Evolutionary conservation across 2,113 vertebrate species (phyloP), one percentile per base, ranked within the genome.

Genomic region (Aphelocoma coerulescens): DNA sequence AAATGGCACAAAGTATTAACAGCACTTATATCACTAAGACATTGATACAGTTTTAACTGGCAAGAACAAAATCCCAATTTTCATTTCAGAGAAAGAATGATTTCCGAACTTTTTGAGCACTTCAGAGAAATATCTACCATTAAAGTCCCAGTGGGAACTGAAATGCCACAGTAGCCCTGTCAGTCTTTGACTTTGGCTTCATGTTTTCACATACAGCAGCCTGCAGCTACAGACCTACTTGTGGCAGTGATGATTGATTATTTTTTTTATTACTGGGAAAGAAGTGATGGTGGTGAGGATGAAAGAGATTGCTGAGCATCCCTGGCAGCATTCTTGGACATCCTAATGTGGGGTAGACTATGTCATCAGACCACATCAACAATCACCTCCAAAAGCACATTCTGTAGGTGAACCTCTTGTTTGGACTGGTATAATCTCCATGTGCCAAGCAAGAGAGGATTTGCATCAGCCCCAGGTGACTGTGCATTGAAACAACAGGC

Each of bases 281-380:
- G 35, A 65, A 82, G 9, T 16, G 17, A 26, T 10, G 6, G 8
- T 22, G 15, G 23, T 59, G 44, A 77, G 33, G 44, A 23, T 55
- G 17, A n/a, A 19, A 15, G 26, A 20, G 23, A 88, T 19, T 30
- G 14, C 49, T 85, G 13, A 0, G 0, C 19, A 59, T 54, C 21
- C 22, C 27, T 43, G 41, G 23, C 41, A 61, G 7, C 30, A 33
- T 81, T 48, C 61, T 51, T 79, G 16, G 48, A 49, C 41, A 35
- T 28, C 16, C 11, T 37, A n/a, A 66, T 67, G 17, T 13, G 21
- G 8, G 52, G 11, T 16, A 66, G 35, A 51, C 37, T 46, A 55
- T 57, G 21, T 32, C 23, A 86, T 30, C 37, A 91, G 57, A 48
- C 5, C 27, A 35, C 24, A 66, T 49, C 21, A 79, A 39, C 13